A percentile compares a stretch with the other conserved stretches of the same genome.
These are phyloP conservation scores for Sarcophaga variegata DNA, from an alignment of 2,888 invertebrate species.

Conservation along the genomic window DNA sequence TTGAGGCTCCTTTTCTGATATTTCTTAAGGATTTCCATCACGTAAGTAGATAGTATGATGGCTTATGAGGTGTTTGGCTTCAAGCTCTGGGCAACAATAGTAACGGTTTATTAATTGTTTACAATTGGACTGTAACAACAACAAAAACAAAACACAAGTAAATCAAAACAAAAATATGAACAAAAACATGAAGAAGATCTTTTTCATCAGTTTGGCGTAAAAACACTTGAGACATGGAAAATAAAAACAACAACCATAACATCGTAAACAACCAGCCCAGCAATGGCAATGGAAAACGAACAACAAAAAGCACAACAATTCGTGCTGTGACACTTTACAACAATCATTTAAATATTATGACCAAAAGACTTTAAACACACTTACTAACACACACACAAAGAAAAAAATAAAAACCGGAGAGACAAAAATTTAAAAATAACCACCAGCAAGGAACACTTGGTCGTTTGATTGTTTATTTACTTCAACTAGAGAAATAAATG, in stretches of 20 bases:
- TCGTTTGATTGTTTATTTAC: neutral
- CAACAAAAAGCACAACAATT: neutral
- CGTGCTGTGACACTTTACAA: neutral
- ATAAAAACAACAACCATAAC: slow-evolving; percentile 42
- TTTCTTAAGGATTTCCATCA: no score
- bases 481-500: neutral
- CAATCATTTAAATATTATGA: slow-evolving; percentile 58
- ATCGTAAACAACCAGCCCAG: slow-evolving; percentile 10
- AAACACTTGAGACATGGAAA: slow-evolving; percentile 56
- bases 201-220: slow-evolving; percentile 21
- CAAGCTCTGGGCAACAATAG: slow-evolving; percentile 3
- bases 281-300: neutral
- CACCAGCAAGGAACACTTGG: neutral
- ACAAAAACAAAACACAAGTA: neutral
- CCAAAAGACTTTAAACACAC: slow-evolving; percentile 55
- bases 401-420: neutral
- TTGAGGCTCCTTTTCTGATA: no score
- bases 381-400: neutral
- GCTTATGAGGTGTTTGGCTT: no score
- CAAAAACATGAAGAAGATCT: slow-evolving; percentile 45
- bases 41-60: no score
- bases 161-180: neutral
- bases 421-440: neutral
- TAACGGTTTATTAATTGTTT: slow-evolving; percentile 65
- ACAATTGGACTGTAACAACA: slow-evolving; percentile 45